Evolutionary conservation across 2,797 vertebrate species (phyloP), one percentile per base, ranked within the genome.

Genomic region (Setipinna tenuifilis): DNA sequence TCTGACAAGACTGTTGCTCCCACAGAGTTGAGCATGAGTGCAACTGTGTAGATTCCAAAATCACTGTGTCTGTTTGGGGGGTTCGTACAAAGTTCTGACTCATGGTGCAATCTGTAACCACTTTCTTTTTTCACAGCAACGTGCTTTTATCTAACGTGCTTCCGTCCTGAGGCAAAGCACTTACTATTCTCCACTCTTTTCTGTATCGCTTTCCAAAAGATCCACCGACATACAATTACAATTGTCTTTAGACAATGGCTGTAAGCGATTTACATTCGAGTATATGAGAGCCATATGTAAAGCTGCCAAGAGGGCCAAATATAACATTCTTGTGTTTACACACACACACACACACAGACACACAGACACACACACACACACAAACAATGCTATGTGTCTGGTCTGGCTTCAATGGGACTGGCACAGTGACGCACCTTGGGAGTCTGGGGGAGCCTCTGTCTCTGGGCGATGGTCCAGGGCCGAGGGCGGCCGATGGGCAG

Each of bases 401-500:
- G 68, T n/a, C n/a, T 75, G 16, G 28, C 16, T 6, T 75, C 3
- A 31, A 41, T 75, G 25, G 16, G 12, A 5, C 68, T 75, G 28
- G 14, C 31, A 31, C 10, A 75, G n/a, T 50, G 6, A 81, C 35
- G 87, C 93, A 96, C 95, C 97, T 98, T 98, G 85, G 96, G 94
- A 65, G 91, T 75, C 28, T 85, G 93, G 75, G 93, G 86, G 82
- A 62, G 68, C 31, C 68, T 89, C 83, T 88, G 90, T 61, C 95
- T 82, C 4, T 94, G 94, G 11, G 93, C 92, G 0, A 96, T 68
- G 85, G 95, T 96, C 95, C 95, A 96, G 12, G 95, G 92, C 14
- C 95, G 95, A 14, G 96, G 91, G 3, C 95, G 93, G 84, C 92
- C 85, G 78, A 90, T 95, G 88, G 97, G 97, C 81, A 98, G 88